Evolutionary conservation across 2,888 invertebrate species (phyloP), one percentile per base, ranked within the genome.

Genomic region (Drosophila atripex): DNA sequence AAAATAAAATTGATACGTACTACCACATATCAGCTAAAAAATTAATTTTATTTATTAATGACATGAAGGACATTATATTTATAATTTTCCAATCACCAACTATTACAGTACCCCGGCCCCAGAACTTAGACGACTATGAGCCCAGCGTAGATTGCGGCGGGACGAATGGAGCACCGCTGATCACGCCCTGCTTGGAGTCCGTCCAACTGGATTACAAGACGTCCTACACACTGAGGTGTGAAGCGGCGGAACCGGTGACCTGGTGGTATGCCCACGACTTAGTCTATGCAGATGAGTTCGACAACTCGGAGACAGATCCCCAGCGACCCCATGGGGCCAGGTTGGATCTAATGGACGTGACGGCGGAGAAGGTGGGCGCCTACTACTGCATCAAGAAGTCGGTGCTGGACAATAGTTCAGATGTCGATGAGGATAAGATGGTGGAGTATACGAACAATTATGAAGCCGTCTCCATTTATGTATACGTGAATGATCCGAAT

Each of bases 351-450:
- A 84, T 77, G 47, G 90, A 92, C 52, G 92, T 93, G 3, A 90
- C 92, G 46, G 91, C 91, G 14, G 90, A 90, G 18, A 90, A 93
- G 54, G 93, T 94, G 57, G 93, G 93, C 49, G 93, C 92, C 84
- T 94, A 93, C 76, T 93, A 93, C 70, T 94, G 94, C 80, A 91
- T 92, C 53, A 93, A 93, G 77, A 85, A 90, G 3, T 61, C 78
- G 2, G 12, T 78, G 80, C 39, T 61, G 9, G 38, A 14, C 2
- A 18, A 0, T 5, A 1, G 9, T 0, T 0, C 1, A 0, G 0
- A n/a, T 11, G 9, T 21, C 0, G 54, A 65, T 0, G 60, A 65
- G 58, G 87, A 89, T n/a, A 82, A 90, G 11, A 77, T 90, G 3
- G 88, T 88, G 2, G 87, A 91, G 51, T 63, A 91, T 46, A 89